phyloP scores from a whole-genome alignment of 2,888 invertebrate genomes.

The Andrena minutula region DNA sequence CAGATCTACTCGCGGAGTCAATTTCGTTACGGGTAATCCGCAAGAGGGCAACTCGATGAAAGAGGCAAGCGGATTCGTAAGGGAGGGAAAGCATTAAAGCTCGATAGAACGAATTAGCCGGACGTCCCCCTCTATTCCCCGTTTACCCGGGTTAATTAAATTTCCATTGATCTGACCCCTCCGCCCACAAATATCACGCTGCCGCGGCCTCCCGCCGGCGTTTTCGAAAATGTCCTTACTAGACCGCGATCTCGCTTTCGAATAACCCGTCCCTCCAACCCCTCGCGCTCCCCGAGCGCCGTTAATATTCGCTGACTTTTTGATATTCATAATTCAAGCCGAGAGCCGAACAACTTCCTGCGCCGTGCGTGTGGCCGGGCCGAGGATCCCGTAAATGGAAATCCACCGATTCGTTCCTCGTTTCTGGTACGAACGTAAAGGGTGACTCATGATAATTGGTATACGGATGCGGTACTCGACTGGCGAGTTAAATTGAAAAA shows the following conservation, averaged over 20 bases:
- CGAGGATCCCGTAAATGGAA: slow-evolving; percentile 28
- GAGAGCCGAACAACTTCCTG: slow-evolving; percentile 1
- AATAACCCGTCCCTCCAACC: not conserved
- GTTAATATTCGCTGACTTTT: slow-evolving; percentile 42
- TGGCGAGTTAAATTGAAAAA: not conserved
- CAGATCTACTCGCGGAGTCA: slow-evolving; percentile 38
- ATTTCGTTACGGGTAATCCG: slow-evolving; percentile 62
- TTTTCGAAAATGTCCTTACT: slow-evolving; percentile 11
- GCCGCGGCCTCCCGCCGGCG: slow-evolving; percentile 1
- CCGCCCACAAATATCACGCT: slow-evolving; percentile 32
- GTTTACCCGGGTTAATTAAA: slow-evolving; percentile 62
- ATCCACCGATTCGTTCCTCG: slow-evolving; percentile 9
- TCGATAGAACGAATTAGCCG: slow-evolving; percentile 49
- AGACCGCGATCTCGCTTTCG: not conserved
- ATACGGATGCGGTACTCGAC: not conserved
- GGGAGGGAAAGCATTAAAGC: slow-evolving; percentile 42
- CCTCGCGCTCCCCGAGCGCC: not conserved
- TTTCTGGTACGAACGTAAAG: not conserved
- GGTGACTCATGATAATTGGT: slow-evolving; percentile 8
- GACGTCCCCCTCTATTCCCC: slow-evolving; percentile 30
- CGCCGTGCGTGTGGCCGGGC: not conserved
- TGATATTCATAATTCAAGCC: slow-evolving; percentile 40
- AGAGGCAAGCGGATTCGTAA: slow-evolving; percentile 45
- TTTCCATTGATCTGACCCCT: slow-evolving; percentile 30
- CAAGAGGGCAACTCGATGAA: slow-evolving; percentile 51